Conservation (phyloP, 2,888 invertebrate genomes). For the Alloscopus bannaensis region DNA sequence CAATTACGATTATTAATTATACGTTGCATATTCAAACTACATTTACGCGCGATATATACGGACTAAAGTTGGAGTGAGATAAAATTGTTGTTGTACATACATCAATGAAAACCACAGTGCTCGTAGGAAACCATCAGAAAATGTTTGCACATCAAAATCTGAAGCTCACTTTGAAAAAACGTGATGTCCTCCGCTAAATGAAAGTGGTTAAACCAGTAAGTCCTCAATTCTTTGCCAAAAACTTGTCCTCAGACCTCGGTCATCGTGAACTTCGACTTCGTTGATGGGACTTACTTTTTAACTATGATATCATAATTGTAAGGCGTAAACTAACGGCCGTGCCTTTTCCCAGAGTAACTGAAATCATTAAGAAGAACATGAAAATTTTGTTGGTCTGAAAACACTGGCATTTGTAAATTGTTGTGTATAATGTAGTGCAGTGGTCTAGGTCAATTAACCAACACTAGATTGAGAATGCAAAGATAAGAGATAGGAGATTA, state of each 20-base stretch:
- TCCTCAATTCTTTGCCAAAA: background rate
- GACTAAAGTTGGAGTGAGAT: background rate
- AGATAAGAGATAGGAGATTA: too few species aligned
- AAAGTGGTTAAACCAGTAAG: slow-evolving; percentile 60
- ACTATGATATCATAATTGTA: background rate
- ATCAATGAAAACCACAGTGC: background rate
- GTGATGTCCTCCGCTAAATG: slow-evolving; percentile 20
- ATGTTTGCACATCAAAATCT: background rate
- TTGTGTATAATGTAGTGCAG: too few species aligned
- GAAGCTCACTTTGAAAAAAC: background rate
- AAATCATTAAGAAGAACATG: too few species aligned
- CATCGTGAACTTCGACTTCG: background rate
- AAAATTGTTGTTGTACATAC: background rate
- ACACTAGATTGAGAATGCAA: too few species aligned
- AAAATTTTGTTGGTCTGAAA: too few species aligned
- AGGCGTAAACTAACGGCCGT: background rate
- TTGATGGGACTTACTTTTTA: background rate
- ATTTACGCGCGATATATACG: too few species aligned
- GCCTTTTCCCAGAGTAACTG: too few species aligned
- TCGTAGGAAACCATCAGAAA: background rate
- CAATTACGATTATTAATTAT: too few species aligned
- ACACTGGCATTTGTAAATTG: too few species aligned
- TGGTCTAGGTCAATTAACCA: too few species aligned
- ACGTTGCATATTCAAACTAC: too few species aligned
- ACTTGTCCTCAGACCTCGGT: background rate